Evolutionary conservation across 2,888 invertebrate genomes (phyloP), one percentile per base, ranked within the genome.

Genomic region (Drosophila gaucha): DNA sequence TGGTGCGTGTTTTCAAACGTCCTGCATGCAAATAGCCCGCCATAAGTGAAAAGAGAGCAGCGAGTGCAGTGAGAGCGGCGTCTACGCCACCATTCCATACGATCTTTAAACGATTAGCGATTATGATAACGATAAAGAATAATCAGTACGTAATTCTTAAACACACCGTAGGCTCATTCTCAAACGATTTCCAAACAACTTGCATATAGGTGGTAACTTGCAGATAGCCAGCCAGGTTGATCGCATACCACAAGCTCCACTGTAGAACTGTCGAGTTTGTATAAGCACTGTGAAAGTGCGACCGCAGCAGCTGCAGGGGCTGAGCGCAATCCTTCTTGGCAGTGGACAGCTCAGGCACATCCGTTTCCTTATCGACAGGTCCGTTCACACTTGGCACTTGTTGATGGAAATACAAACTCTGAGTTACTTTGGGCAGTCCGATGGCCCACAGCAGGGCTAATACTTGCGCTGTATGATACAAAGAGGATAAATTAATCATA

Each of bases 221-320:
- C 22, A 95, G 92, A 88, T 94, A 95, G 6, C 95, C 95, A 75
- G 95, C 95, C 18, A 95, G 94, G 0, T 94, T 94, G 10, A 95
- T 91, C 0, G 95, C 94, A 94, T 95, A 96, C 95, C 96, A 96
- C 8, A 95, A 67, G 1, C 95, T 96, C 96, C 96, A 96, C 88
- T 95, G 95, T 0, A 95, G 59, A 0, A 95, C 94, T 79, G 94
- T 93, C 1, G 79, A 67, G 88, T 94, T 94, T 0, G 93, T 92
- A 76, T 94, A 95, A 12, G 95, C 94, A 56, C 91, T 91, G 18
- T 91, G 83, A 70, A 95, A 94, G 83, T 95, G 94, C 33, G 90
- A 85, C 93, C 94, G 93, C 73, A 95, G 91, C 18, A 94, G 89
- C 16, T 86, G 67, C 70, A 88, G 43, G 0, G 91, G 67, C 14